Conservation (phyloP, 64 coral and sea anemone genomes). For the Montipora sp. region DNA sequence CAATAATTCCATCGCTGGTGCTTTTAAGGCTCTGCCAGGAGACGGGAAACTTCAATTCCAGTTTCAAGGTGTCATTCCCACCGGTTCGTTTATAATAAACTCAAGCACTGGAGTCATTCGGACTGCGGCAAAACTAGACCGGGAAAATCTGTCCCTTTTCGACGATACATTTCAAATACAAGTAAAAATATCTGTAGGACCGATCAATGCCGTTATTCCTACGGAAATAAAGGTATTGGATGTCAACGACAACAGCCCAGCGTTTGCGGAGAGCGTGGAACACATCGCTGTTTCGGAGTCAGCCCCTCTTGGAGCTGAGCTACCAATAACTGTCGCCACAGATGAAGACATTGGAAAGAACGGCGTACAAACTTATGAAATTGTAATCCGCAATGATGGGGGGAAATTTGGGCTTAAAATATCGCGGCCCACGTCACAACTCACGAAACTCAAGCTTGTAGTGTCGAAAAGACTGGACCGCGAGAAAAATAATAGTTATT, state of each 20-base stretch:
- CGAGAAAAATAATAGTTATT: conserved; percentile 53
- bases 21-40: not conserved
- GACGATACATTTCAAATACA: conserved; percentile 58
- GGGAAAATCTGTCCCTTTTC: conserved; percentile 33
- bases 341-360: conserved; percentile 71
- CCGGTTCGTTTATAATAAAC: conserved; percentile 39
- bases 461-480: conserved; percentile 54
- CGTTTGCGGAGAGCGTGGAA: conserved; percentile 33
- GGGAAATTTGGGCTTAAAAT: conserved; percentile 34
- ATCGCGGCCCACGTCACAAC: not conserved
- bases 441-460: conserved; percentile 42
- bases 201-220: not conserved
- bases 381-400: conserved; percentile 49
- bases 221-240: conserved; percentile 54
- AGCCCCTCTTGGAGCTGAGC: conserved; percentile 47
- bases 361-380: conserved; percentile 57
- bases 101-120: conserved; percentile 48
- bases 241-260: conserved; percentile 61
- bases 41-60: not conserved
- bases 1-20: not conserved
- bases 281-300: conserved; percentile 46
- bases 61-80: conserved; percentile 22
- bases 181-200: conserved; percentile 18
- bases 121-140: conserved; percentile 36
- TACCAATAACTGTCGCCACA: conserved; percentile 20